Evolutionary conservation across 2,888 invertebrate species (phyloP).

Genomic region (Phania funesta): DNA sequence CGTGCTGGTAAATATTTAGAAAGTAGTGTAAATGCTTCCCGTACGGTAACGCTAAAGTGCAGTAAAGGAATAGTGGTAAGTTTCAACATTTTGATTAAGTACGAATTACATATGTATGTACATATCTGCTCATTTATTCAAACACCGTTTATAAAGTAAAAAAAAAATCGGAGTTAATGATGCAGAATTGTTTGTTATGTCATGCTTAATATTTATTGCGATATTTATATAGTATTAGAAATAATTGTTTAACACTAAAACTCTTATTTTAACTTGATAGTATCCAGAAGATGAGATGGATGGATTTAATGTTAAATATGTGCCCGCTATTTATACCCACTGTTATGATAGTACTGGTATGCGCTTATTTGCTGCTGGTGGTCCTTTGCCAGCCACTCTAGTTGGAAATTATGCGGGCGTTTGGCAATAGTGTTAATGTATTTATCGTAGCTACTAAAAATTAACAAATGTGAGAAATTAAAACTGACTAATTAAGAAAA

Average conservation of each 20-base stretch:
- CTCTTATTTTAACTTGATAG: conserved; percentile 80
- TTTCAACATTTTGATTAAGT: too few relatives aligned
- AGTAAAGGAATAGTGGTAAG: conserved; percentile 93
- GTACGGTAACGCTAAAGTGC: conserved; percentile 92
- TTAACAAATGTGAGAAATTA: conserved; percentile 62
- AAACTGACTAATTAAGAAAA: conserved; percentile 68
- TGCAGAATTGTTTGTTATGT: too few relatives aligned
- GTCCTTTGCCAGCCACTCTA: conserved; percentile 94
- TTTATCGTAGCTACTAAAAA: background rate
- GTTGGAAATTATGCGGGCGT: conserved; percentile 97
- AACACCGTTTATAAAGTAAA: too few relatives aligned
- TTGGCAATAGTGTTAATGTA: conserved; percentile 88
- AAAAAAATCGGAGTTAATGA: too few relatives aligned
- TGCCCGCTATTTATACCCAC: conserved; percentile 97
- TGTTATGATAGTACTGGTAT: conserved; percentile 96
- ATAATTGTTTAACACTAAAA: background rate
- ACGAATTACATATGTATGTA: too few relatives aligned
- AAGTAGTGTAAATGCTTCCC: conserved; percentile 92
- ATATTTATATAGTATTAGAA: too few relatives aligned
- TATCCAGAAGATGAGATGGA: conserved; percentile 93
- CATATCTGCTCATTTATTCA: too few relatives aligned
- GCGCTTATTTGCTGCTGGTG: conserved; percentile 95
- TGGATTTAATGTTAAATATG: conserved; percentile 92
- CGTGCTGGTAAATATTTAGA: conserved; percentile 95
- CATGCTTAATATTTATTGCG: too few relatives aligned